Evolutionary conservation across 2,113 vertebrate genomes (phyloP).

Genomic region (Ochotona curzoniae): DNA sequence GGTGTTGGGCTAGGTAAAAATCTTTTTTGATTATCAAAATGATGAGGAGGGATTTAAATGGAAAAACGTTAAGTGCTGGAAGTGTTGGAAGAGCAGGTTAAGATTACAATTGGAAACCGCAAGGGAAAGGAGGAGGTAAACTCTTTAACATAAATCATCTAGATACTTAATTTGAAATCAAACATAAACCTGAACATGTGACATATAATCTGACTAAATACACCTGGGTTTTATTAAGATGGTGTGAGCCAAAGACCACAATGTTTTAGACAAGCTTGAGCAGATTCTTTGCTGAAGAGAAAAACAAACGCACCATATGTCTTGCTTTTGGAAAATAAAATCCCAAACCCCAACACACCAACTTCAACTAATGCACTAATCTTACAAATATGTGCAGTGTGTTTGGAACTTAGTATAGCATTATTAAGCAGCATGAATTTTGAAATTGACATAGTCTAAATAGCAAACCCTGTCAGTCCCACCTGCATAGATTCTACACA

Average conservation of each 20-base stretch:
- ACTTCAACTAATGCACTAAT: conserved; percentile 34
- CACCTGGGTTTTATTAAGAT: conserved; percentile 87
- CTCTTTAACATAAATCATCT: conserved; percentile 86
- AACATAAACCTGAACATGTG: conserved; percentile 86
- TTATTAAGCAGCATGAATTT: neutral
- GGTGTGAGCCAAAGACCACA: conserved; percentile 85
- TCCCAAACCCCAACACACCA: neutral
- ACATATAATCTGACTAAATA: conserved; percentile 87
- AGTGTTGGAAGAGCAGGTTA: conserved; percentile 85
- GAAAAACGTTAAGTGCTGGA: conserved; percentile 78
- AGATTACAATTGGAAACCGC: conserved; percentile 86
- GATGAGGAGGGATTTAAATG: conserved; percentile 80
- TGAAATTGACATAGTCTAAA: neutral
- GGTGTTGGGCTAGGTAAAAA: conserved; percentile 83
- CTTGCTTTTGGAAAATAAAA: conserved; percentile 51
- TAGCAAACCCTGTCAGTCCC: neutral
- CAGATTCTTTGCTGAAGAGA: conserved; percentile 75
- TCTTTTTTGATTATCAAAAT: conserved; percentile 85
- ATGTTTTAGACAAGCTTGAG: conserved; percentile 82
- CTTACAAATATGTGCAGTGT: neutral
- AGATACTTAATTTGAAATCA: conserved; percentile 89
- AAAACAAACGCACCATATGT: conserved; percentile 65
- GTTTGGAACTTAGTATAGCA: neutral
- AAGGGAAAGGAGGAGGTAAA: conserved; percentile 80
- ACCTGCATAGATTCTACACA: neutral